phyloP scores from a whole-genome alignment of 2,113 vertebrate species.

The Serilophus lunatus region DNA sequence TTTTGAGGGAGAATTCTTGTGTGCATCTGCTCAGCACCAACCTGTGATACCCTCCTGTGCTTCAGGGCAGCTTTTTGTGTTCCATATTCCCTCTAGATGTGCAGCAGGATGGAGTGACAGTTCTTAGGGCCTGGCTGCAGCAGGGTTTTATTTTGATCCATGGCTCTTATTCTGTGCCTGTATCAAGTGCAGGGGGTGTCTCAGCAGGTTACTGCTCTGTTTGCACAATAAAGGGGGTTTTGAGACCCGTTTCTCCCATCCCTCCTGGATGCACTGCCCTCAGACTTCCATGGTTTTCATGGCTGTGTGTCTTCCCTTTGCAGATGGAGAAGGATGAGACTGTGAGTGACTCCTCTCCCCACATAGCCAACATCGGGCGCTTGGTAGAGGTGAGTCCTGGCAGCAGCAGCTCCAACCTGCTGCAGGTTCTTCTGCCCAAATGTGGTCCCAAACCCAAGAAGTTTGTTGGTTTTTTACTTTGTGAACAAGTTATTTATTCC shows the following conservation, averaged over 20 bases:
- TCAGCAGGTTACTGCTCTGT: fast-evolving
- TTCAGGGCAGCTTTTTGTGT: not conserved
- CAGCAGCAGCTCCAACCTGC: not conserved
- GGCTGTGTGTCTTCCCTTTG: not conserved
- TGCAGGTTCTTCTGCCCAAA: fast-evolving
- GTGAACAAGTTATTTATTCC: fast-evolving
- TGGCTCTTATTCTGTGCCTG: not conserved
- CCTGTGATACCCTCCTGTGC: not conserved
- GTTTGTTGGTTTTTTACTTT: not conserved
- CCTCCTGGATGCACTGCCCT: not conserved
- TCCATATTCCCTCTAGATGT: fast-evolving
- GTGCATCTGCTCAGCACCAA: not conserved
- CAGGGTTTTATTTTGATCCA: not conserved
- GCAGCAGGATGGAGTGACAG: not conserved
- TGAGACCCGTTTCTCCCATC: not conserved
- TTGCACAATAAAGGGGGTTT: not conserved
- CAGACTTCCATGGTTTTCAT: not conserved
- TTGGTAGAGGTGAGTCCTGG: conserved; percentile 88
- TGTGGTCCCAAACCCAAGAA: fast-evolving
- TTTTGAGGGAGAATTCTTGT: not conserved
- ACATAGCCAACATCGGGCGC: conserved; percentile 97
- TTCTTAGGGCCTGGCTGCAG: not conserved
- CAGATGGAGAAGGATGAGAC: conserved; percentile 98
- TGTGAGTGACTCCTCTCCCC: conserved; percentile 92
- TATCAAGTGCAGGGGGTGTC: fast-evolving